phyloP scores from a whole-genome alignment of 1,140 invertebrate genomes.

The Laodelphax striatellus region DNA sequence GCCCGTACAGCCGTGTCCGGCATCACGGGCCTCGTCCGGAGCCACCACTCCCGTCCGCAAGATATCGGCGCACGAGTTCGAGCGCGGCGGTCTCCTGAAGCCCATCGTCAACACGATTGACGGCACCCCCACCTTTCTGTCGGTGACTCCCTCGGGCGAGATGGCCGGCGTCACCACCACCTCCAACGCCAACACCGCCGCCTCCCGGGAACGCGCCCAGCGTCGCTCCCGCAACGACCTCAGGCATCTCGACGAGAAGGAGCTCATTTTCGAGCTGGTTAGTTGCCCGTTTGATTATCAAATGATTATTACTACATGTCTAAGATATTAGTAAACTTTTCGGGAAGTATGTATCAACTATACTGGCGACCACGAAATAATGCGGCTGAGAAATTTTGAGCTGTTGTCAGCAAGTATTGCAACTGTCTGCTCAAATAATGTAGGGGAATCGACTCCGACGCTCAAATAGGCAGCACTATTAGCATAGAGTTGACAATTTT shows the following conservation, averaged over 20 bases:
- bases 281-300: conserved; percentile 26
- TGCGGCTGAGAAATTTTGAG: too few relatives aligned
- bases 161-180: conserved; percentile 17
- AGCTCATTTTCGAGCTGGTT: conserved; percentile 91
- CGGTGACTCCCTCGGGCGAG: conserved; percentile 36
- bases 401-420: too few relatives aligned
- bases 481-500: too few relatives aligned
- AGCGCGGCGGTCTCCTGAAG: conserved; percentile 77
- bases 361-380: too few relatives aligned
- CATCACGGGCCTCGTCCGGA: conserved; percentile 44
- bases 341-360: too few relatives aligned
- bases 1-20: conserved; percentile 28
- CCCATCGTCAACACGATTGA: conserved; percentile 82
- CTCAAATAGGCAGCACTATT: too few relatives aligned
- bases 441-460: too few relatives aligned
- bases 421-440: too few relatives aligned
- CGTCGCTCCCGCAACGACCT: conserved; percentile 70
- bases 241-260: conserved; percentile 79
- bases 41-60: conserved; percentile 86
- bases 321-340: too few relatives aligned
- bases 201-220: conserved; percentile 29
- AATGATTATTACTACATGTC: too few relatives aligned
- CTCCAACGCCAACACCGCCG: conserved; percentile 16
- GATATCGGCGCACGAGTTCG: conserved; percentile 92
- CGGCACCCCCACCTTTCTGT: conserved; percentile 79